Conservation (phyloP, 2,888 invertebrate genomes). For the Leptopterna dolabrata region DNA sequence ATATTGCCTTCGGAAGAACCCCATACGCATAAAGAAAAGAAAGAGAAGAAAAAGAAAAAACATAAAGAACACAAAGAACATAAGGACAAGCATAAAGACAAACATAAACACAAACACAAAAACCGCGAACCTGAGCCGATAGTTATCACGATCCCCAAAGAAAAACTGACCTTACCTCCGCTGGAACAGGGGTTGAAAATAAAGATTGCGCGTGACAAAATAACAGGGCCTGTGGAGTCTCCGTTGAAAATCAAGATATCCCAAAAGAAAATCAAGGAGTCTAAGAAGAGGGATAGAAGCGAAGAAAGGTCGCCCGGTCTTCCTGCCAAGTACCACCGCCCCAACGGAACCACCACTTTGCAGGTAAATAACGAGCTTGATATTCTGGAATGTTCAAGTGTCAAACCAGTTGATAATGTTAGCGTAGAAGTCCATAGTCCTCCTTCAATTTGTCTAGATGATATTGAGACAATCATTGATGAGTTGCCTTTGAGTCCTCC, state of each 20-base stretch:
- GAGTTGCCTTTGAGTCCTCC: background rate
- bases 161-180: conserved; percentile 67
- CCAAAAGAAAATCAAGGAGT: conserved; percentile 60
- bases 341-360: conserved; percentile 58
- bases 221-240: conserved; percentile 66
- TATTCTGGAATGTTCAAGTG: conserved; percentile 46
- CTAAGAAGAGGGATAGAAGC: conserved; percentile 58
- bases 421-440: conserved; percentile 24
- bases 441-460: background rate
- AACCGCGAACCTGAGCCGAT: conserved; percentile 67
- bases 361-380: conserved; percentile 60
- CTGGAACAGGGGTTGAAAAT: conserved; percentile 75
- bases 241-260: conserved; percentile 69
- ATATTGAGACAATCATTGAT: background rate
- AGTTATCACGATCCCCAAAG: conserved; percentile 74
- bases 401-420: background rate
- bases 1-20: conserved; percentile 37
- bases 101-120: conserved; percentile 69
- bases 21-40: conserved; percentile 36
- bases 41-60: conserved; percentile 59
- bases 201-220: conserved; percentile 83
- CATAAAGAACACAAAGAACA: conserved; percentile 70
- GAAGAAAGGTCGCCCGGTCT: conserved; percentile 50
- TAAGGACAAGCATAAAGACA: conserved; percentile 75
- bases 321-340: conserved; percentile 56